Evolutionary conservation across 2,888 invertebrate genomes (phyloP), one percentile per base, ranked within the genome.

Genomic region (Lissocephala sabroskyi): DNA sequence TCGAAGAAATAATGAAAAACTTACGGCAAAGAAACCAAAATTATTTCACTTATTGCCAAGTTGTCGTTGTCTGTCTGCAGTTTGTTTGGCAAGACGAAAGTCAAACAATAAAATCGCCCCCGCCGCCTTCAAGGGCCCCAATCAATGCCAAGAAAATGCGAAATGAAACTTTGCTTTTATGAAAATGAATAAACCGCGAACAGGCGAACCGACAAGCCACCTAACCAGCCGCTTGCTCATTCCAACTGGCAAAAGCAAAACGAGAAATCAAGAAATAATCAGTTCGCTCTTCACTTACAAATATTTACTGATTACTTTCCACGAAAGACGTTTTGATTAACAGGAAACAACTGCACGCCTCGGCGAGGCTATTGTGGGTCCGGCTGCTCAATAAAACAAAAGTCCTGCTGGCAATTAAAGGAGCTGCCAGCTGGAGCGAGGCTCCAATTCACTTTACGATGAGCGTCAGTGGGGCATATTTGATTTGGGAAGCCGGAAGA

Each of bases 221-320:
- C n/a, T n/a, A 58, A 58, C 58, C 52, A 58, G 13, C 18, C 5
- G n/a, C n/a, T n/a, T n/a, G n/a, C n/a, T n/a, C n/a, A n/a, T n/a
- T n/a, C n/a, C n/a, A n/a, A n/a, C n/a, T 39, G 16, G 16, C 23
- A 3, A 23, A 23, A 23, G 7, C 3, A 23, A 23, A 23, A 23
- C 4, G 23, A 23, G 23, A 23, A 23, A 23, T 23, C 3, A 23
- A 23, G 7, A 4, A 44, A 30, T 13, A 45, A 23, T 40, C 18
- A 30, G 23, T 51, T 51, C 35, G 19, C 23, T 17, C 14, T 36
- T 42, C 28, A 49, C 33, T 43, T 11, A 59, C 54, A 77, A 77
- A 73, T 77, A 74, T 77, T 79, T 79, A 54, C 61, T 53, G 77
- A 79, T 66, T 74, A 77, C 77, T 70, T 59, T 62, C 43, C 41